Percentiles rank a stretch among this genome's conserved stretches.
These are phyloP conservation scores for Oxyscelio sp. DNA, from an alignment of 2,888 invertebrate species.

Conservation along the genomic window DNA sequence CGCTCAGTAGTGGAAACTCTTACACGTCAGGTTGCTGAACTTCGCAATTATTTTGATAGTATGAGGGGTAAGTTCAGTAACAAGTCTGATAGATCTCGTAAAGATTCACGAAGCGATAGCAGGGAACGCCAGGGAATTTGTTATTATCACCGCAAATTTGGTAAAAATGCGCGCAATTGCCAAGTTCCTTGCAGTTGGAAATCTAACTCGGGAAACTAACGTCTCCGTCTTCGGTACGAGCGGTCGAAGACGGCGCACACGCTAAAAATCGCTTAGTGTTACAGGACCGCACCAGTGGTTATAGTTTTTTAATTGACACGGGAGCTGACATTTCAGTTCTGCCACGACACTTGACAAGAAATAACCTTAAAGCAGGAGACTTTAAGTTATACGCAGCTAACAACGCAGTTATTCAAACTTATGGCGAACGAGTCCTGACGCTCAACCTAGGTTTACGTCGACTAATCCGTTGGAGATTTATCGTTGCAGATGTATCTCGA, in stretches of 20 bases:
- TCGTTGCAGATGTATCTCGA: not conserved
- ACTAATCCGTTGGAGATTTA: constrained; percentile 70
- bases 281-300: constrained; percentile 10
- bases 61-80: not conserved
- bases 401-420: constrained; percentile 79
- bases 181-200: not conserved
- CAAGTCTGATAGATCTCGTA: too few relatives aligned
- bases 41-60: too few relatives aligned
- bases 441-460: constrained; percentile 76
- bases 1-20: too few relatives aligned
- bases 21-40: not conserved
- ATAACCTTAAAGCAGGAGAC: too few relatives aligned
- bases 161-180: not conserved
- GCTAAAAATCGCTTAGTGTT: constrained; percentile 11
- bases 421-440: constrained; percentile 75
- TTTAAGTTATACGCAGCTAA: constrained; percentile 78
- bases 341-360: not conserved
- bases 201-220: too few relatives aligned
- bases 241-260: not conserved
- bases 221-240: constrained; percentile 2
- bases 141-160: not conserved
- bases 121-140: not conserved
- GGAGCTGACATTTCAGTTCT: constrained; percentile 40
- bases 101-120: not conserved
- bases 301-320: constrained; percentile 66